Evolutionary conservation across 1,140 invertebrate species (phyloP), one percentile per base, ranked within the genome.

Genomic region (Ostrea edulis): DNA sequence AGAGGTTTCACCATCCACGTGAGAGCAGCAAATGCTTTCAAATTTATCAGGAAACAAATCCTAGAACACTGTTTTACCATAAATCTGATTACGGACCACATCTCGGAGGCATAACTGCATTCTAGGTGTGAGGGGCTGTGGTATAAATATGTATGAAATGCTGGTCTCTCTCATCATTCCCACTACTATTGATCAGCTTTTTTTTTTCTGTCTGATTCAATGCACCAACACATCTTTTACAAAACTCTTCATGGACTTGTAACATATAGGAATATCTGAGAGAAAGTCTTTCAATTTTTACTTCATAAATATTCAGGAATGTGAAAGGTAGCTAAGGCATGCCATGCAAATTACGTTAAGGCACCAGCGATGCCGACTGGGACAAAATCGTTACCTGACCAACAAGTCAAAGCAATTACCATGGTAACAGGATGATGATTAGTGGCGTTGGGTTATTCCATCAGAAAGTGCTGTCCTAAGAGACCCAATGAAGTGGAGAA

Each of bases 401-500:
- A 77, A 22, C 68, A 77, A 77, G 68, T 77, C 68, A 77, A 77
- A 77, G 68, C 68, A 35, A 77, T 77, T 77, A 77, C 68, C 68
- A 77, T 77, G 68, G 68, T 77, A 77, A 77, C 68, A 77, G 68
- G 68, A 77, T 77, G 68, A 77, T 77, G 68, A 77, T 77, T 77
- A 77, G 68, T 77, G 68, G 68, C 29, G 68, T 77, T 35, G 68
- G 29, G 68, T 77, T 77, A 77, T 77, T 77, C 68, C 68, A 77
- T 77, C 68, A 77, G 68, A 77, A 29, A 77, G 25, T 77, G 68
- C 68, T 29, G 68, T 77, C 68, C 68, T 77, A 35, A 77, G 68
- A 77, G 68, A 77, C 68, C 68, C 68, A 77, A 12, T 77, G 68
- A 77, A 77, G 68, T 77, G 29, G 68, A 77, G 68, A 77, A 77